Evolutionary conservation across 2,113 vertebrate species (phyloP).

Genomic region (Leucoraja erinaceus): DNA sequence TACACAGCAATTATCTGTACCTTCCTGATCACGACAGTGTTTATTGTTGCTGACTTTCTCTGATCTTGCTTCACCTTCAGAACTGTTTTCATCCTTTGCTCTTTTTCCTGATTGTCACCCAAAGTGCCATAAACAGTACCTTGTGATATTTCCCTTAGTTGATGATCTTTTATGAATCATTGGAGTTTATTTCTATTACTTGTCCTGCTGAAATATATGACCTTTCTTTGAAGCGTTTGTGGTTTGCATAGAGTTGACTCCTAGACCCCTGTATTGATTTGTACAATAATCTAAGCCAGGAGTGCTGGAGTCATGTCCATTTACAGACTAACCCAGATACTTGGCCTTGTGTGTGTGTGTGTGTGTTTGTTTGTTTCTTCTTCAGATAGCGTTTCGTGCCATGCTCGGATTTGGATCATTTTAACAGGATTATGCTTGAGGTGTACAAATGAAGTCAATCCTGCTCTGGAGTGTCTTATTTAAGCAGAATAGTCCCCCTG

Average conservation of each 20-base stretch:
- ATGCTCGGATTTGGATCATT: too few relatives aligned
- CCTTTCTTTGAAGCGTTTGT: not conserved
- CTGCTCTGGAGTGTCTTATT: not conserved
- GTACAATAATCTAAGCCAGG: not conserved
- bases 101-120: not conserved
- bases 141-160: not conserved
- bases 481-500: not conserved
- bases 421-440: not conserved
- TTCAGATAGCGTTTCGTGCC: not conserved
- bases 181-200: not conserved
- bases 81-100: not conserved
- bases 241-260: not conserved
- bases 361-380: not conserved
- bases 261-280: not conserved
- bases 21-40: not conserved
- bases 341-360: too few relatives aligned
- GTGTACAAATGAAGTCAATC: too few relatives aligned
- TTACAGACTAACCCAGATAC: not conserved
- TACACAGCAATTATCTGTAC: slow-evolving; percentile 11
- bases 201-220: too few relatives aligned
- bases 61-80: not conserved
- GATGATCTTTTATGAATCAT: not conserved
- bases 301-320: too few relatives aligned
- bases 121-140: too few relatives aligned
- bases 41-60: not conserved